Percentiles rank a stretch among this genome's conserved stretches.
Conservation (phyloP, 35 echinoderm and acorn worm genomes). For the Ophioderma brevispina region DNA sequence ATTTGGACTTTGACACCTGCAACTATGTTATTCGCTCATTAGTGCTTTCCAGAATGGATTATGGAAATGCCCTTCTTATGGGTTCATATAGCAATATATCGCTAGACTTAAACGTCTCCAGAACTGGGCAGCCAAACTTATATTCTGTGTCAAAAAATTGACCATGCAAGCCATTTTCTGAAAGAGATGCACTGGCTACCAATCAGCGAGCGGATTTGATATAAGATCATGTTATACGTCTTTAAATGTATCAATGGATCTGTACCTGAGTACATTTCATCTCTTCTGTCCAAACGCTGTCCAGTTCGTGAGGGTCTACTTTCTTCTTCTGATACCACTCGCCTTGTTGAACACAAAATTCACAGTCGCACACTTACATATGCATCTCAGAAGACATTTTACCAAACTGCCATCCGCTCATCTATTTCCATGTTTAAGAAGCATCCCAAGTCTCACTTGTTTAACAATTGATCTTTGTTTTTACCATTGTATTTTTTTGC, state of each 20-base stretch:
- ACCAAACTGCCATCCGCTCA: too few species aligned
- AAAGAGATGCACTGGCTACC: constrained; percentile 33
- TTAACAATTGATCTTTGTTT: too few species aligned
- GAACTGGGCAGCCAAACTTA: constrained; percentile 36
- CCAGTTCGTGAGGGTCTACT: background rate
- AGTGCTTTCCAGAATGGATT: too few species aligned
- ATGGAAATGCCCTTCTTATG: constrained; percentile 27
- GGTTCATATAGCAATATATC: constrained; percentile 10
- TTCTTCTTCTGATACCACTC: too few species aligned
- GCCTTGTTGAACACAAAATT: too few species aligned
- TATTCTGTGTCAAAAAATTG: background rate
- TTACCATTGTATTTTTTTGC: too few species aligned
- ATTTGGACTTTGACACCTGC: too few species aligned
- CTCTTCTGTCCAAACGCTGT: background rate
- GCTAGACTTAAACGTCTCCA: constrained; percentile 25
- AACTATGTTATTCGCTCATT: background rate
- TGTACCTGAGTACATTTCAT: constrained; percentile 2
- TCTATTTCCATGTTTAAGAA: too few species aligned
- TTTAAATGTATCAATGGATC: too few species aligned
- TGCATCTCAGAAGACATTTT: too few species aligned
- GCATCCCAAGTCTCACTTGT: too few species aligned
- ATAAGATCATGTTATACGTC: background rate
- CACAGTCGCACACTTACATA: too few species aligned
- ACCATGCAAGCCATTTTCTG: constrained; percentile 14
- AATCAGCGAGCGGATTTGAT: background rate